Percentiles rank a stretch among this genome's conserved stretches.
Conservation (phyloP, 2,797 vertebrate genomes). For the Ceyx erithaca region DNA sequence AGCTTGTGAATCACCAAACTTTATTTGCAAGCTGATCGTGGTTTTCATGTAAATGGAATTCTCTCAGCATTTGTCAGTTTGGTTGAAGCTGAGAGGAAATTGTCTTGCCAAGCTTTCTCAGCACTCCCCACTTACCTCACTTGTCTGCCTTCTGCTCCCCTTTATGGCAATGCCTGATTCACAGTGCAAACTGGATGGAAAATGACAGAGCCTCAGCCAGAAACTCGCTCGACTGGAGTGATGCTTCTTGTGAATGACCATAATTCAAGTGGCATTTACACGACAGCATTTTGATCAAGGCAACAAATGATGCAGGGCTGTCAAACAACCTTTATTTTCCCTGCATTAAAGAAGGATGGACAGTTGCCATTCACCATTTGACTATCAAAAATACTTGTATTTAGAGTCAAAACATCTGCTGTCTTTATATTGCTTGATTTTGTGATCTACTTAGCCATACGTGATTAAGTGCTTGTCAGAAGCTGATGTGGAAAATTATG, state of each 20-base stretch:
- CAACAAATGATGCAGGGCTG: not conserved
- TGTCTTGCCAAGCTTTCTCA: slow-evolving; percentile 30
- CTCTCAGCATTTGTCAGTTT: slow-evolving; percentile 13
- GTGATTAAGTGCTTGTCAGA: not conserved
- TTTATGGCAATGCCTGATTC: not conserved
- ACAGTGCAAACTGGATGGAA: not conserved
- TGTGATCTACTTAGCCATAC: not conserved
- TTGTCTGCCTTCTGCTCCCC: slow-evolving; percentile 15
- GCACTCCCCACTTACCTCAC: not conserved
- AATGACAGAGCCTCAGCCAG: slow-evolving; percentile 17
- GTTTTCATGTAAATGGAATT: slow-evolving; percentile 1
- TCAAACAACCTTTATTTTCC: not conserved
- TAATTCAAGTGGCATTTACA: slow-evolving; percentile 31
- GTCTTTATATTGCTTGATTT: not conserved
- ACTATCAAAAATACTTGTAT: slow-evolving; percentile 9
- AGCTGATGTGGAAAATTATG: not conserved
- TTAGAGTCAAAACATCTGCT: slow-evolving; percentile 3
- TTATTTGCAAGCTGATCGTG: not conserved
- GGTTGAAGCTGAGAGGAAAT: slow-evolving; percentile 7
- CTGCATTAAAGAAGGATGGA: not conserved
- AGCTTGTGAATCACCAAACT: slow-evolving; percentile 13
- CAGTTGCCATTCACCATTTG: slow-evolving; percentile 6
- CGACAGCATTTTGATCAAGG: not conserved
- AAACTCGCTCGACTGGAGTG: slow-evolving; percentile 1
- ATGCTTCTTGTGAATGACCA: slow-evolving; percentile 30